These are phyloP conservation scores for Agrilus cyanescens DNA, from an alignment of 2,888 invertebrate genomes.

Conservation along the genomic window DNA sequence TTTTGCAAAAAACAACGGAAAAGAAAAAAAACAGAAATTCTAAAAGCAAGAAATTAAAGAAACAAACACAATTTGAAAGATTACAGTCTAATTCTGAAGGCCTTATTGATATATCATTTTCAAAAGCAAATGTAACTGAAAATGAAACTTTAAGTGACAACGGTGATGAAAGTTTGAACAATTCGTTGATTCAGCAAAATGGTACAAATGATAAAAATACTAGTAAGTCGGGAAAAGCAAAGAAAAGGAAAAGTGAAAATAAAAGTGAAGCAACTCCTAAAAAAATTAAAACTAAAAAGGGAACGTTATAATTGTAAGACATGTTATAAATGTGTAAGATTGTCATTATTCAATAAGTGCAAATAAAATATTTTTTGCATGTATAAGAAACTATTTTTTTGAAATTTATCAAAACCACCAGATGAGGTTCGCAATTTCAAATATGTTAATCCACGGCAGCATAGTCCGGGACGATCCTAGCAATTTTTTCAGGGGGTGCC, in stretches of 20 bases:
- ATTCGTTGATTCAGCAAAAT: constrained; percentile 15
- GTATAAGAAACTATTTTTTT: too few species aligned
- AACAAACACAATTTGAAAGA: constrained; percentile 36
- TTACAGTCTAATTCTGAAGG: constrained; percentile 38
- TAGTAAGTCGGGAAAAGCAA: constrained; percentile 1
- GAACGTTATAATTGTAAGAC: background rate
- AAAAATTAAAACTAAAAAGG: constrained; percentile 2
- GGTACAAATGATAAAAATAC: constrained; percentile 12
- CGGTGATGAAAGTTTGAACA: too few species aligned
- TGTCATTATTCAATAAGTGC: too few species aligned
- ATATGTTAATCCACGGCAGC: too few species aligned
- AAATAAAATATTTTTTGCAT: too few species aligned
- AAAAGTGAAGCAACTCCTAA: background rate
- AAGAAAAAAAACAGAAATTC: constrained; percentile 28
- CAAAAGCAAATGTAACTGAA: constrained; percentile 17
- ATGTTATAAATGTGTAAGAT: too few species aligned
- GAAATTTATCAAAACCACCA: too few species aligned
- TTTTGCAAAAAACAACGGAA: constrained; percentile 17
- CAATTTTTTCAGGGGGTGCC: too few species aligned
- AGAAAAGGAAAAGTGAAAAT: background rate
- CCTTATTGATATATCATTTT: constrained; percentile 30
- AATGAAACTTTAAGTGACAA: constrained; percentile 15
- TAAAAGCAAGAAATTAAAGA: constrained; percentile 34
- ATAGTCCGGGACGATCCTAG: too few species aligned
- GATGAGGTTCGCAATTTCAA: too few species aligned